Conservation (phyloP, 2,113 vertebrate genomes). For the Thryonomys swinderianus region DNA sequence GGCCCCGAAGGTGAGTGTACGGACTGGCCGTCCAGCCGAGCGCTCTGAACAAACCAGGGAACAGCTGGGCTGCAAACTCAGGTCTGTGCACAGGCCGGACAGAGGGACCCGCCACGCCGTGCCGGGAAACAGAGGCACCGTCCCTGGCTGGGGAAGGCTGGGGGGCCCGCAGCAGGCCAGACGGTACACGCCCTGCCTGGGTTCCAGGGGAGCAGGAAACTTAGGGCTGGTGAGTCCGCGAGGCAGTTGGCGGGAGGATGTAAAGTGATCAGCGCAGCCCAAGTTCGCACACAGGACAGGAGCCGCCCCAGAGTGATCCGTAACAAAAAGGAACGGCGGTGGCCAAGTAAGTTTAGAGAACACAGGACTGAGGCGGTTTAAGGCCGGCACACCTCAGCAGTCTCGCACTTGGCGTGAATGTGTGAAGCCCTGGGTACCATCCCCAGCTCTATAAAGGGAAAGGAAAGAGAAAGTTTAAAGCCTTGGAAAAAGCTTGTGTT, state of each 20-base stretch:
- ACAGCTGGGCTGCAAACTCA: neutral
- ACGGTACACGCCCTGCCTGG: neutral
- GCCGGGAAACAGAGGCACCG: fast-evolving
- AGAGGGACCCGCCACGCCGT: fast-evolving
- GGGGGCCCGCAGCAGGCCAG: neutral
- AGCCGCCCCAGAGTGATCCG: neutral
- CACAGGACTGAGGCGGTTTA: neutral
- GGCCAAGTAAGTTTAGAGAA: neutral
- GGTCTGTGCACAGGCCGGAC: neutral
- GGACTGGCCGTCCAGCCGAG: neutral
- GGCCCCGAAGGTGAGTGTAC: neutral
- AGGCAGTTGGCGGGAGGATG: neutral
- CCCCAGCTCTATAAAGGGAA: neutral
- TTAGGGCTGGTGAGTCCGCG: neutral
- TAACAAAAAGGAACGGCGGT: neutral
- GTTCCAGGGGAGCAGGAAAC: neutral
- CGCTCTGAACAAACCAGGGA: neutral
- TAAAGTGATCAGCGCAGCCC: neutral
- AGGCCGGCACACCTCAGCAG: neutral
- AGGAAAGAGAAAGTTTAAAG: neutral
- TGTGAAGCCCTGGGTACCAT: neutral
- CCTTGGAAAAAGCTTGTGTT: neutral
- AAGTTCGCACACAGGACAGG: neutral
- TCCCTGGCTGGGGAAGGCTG: neutral
- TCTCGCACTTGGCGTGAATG: neutral